Percentiles rank a stretch among this genome's conserved stretches.
Evolutionary conservation across 2,113 vertebrate species (phyloP).

Genomic region (Hymenochirus boettgeri): DNA sequence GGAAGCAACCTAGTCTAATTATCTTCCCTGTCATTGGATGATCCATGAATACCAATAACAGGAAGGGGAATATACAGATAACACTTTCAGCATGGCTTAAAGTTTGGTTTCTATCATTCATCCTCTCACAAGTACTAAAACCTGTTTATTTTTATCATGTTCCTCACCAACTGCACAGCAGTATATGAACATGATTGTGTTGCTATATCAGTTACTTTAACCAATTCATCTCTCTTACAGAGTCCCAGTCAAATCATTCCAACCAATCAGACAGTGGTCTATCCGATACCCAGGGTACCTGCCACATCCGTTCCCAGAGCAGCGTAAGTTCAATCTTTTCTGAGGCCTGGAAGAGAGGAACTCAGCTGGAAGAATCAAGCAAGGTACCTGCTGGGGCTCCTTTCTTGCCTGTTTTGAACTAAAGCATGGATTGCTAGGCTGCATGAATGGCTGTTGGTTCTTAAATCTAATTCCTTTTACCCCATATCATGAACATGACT

Average conservation of each 20-base stretch:
- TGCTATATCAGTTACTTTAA: too few species aligned
- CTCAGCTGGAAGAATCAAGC: constrained; percentile 88
- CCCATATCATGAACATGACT: constrained; percentile 3
- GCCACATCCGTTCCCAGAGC: constrained; percentile 89
- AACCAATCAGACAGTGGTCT: constrained; percentile 92
- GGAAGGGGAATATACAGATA: too few species aligned
- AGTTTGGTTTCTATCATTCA: too few species aligned
- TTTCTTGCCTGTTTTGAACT: background rate
- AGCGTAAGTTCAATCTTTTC: constrained; percentile 97
- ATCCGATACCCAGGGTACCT: constrained; percentile 81
- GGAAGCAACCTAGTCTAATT: too few species aligned
- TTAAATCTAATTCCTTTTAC: constrained; percentile 5
- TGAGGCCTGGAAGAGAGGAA: constrained; percentile 96
- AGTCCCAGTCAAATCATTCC: constrained; percentile 93
- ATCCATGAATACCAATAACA: too few species aligned
- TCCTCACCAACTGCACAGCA: too few species aligned
- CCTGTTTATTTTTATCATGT: too few species aligned
- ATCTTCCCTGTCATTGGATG: too few species aligned
- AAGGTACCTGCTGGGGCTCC: constrained; percentile 68
- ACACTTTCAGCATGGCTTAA: too few species aligned
- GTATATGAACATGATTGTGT: too few species aligned
- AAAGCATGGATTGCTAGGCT: constrained; percentile 17
- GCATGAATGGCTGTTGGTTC: constrained; percentile 29
- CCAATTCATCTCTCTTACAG: constrained; percentile 51
- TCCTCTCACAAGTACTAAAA: too few species aligned